phyloP scores from a whole-genome alignment of 2,797 vertebrate genomes.

The Acestrorhynchus altus region DNA sequence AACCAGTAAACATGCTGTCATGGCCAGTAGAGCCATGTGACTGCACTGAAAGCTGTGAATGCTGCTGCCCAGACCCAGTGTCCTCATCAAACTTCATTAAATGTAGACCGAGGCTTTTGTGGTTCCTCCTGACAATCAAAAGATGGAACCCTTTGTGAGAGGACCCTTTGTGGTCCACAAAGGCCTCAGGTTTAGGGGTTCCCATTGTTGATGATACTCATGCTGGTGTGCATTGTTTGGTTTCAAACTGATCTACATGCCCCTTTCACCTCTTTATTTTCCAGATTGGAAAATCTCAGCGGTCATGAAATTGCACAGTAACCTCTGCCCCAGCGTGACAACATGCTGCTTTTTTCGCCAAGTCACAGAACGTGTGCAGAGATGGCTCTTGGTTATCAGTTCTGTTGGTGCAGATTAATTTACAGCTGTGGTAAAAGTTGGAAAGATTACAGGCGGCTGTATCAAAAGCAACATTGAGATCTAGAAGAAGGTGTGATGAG shows the following conservation, averaged over 20 bases:
- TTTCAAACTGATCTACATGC: too few species aligned
- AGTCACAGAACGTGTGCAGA: background rate
- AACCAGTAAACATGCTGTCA: background rate
- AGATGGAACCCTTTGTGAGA: background rate
- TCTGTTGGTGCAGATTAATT: background rate
- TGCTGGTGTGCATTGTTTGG: background rate
- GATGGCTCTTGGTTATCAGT: background rate
- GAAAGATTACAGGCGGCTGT: background rate
- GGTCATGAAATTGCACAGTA: background rate
- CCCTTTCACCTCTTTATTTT: constrained; percentile 8
- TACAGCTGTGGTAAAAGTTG: background rate
- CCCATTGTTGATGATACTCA: background rate
- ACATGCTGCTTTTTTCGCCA: constrained; percentile 18
- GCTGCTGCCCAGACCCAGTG: background rate
- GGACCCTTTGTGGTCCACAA: background rate
- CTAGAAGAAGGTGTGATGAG: background rate
- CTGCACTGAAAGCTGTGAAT: background rate
- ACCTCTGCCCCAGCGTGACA: constrained; percentile 55
- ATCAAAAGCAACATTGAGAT: background rate
- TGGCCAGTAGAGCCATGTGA: background rate
- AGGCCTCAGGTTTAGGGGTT: background rate
- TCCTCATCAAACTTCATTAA: background rate
- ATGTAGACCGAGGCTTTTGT: background rate
- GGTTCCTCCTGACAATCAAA: background rate
- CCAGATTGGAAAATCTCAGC: too few species aligned